Evolutionary conservation across 2,888 invertebrate genomes (phyloP), one percentile per base, ranked within the genome.

Genomic region (Hedychridium roseum): DNA sequence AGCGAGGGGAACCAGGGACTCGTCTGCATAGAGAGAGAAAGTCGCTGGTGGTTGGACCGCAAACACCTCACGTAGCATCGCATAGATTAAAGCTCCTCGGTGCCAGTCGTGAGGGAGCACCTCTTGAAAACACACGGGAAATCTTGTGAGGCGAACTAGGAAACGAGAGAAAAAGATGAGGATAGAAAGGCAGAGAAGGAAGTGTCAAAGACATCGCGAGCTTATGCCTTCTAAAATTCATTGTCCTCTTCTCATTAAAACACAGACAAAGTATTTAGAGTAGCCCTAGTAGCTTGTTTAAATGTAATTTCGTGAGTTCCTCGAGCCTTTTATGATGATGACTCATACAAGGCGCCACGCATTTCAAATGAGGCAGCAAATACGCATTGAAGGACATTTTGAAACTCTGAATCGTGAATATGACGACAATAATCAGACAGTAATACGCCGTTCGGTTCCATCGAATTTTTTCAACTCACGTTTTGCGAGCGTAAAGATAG

Each of bases 21-120:
- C 47, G 60, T 67, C 67, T 66, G 64, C 71, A 69, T 68, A 61
- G 57, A 53, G 51, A 34, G 18, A 37, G 45, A 46, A 40, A 31
- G 40, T 36, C 28, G 32, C 21, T 14, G 21, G 32, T 12, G 23
- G 60, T 43, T 51, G 56, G 56, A 64, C 66, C 66, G 70, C 71
- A 73, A 71, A 70, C 70, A 68, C 66, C 70, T 72, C 73, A 70
- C 73, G 69, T 68, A 70, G 59, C 67, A 57, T 60, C 61, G 64
- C 63, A 64, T 64, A 73, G 73, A 73, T 73, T 73, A 71, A 73
- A 73, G 69, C 64, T 58, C 57, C 48, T 35, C 42, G 32, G 37
- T 32, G 31, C 37, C 37, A 27, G 55, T 23, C 36, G 42, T 30
- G 20, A n/a, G n/a, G n/a, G 35, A 48, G 44, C 47, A 44, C 37